Base-by-base conservation (phyloP, 2,888 invertebrate species). In the Cistogaster globosa region DNA sequence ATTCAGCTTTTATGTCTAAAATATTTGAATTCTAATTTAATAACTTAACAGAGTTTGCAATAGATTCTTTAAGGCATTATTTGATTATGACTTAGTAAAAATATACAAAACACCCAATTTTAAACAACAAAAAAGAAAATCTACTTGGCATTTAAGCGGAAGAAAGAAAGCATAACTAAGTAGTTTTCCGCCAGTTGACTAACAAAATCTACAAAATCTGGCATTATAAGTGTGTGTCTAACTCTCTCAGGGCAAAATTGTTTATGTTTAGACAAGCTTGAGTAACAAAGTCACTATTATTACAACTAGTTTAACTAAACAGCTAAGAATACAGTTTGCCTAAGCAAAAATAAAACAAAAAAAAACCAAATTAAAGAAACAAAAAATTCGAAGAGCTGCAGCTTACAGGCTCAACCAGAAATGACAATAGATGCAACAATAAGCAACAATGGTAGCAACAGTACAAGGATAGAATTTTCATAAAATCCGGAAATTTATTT, bases 401-500 rank as follows among this genome's bases (percentile, higher is more conserved):
- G 80, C 74, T 80, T 60, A 72, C 80, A 80, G 78, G 77, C 81
- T 69, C 85, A 78, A 78, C 78, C 62, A 82, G 69, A 74, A 78
- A 74, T 82, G 74, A 82, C 78, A 85, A 11, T 81, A 82, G 75
- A 75, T 74, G 57, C 45, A 57, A 57, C 48, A 75, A 67, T 78
- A 53, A 67, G 57, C 45, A 57, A 57, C 48, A 75, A 67, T 78
- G 60, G 71, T 65, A 77, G 57, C 55, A 53, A 58, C 18, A 76
- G 18, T 14, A 74, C 45, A 72, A 69, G 60, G 38, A 62, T 51
- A 60, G 57, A 76, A 76, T 78, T 85, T 78, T 75, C 63, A 85
- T 82, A 82, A 78, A 85, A 85, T 79, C 85, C 82, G 78, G 81
- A 85, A 85, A 85, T 85, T 82, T 85, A 82, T 82, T 82, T 79